A percentile compares a stretch with the other conserved stretches of the same genome.
These are phyloP conservation scores for Actinernus sp. DNA, from an alignment of 92 coral and sea anemone species.

Conservation along the genomic window DNA sequence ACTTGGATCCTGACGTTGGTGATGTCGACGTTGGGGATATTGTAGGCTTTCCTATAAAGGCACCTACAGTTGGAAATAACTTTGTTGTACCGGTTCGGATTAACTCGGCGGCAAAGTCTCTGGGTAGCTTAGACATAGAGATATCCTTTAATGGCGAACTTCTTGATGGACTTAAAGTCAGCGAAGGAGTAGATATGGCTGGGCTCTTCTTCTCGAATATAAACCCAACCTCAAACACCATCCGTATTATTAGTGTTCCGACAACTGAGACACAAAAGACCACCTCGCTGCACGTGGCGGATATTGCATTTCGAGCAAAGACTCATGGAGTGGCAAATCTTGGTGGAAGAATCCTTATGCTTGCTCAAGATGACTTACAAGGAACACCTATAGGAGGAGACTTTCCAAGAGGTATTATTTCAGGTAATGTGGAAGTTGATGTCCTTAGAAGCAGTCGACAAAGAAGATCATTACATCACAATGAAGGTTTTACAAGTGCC, in stretches of 20 bases:
- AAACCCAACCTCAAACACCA: constrained; percentile 8
- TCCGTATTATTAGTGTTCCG: constrained; percentile 40
- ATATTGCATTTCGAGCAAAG: constrained; percentile 21
- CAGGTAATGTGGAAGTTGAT: constrained; percentile 31
- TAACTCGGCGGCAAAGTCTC: constrained; percentile 24
- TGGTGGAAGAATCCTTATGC: constrained; percentile 43
- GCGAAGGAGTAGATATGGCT: too few relatives aligned
- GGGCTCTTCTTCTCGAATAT: constrained; percentile 27
- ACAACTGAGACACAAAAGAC: constrained; percentile 11
- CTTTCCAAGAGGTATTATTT: constrained; percentile 34
- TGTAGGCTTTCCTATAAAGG: constrained; percentile 40
- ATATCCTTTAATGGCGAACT: too few relatives aligned
- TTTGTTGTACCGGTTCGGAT: constrained; percentile 45
- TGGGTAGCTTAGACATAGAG: constrained; percentile 48
- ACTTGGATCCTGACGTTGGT: constrained; percentile 59
- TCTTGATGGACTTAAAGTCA: too few relatives aligned
- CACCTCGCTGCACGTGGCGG: constrained; percentile 39
- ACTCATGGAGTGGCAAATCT: constrained; percentile 23
- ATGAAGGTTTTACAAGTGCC: too few relatives aligned
- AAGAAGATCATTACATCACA: constrained; percentile 35
- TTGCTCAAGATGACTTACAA: constrained; percentile 39
- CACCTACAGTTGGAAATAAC: constrained; percentile 10
- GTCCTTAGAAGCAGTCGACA: constrained; percentile 9
- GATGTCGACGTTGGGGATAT: constrained; percentile 59
- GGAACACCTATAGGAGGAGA: constrained; percentile 41